Conservation (phyloP, 2,797 vertebrate species). For the Neosilurus mollespiculum region DNA sequence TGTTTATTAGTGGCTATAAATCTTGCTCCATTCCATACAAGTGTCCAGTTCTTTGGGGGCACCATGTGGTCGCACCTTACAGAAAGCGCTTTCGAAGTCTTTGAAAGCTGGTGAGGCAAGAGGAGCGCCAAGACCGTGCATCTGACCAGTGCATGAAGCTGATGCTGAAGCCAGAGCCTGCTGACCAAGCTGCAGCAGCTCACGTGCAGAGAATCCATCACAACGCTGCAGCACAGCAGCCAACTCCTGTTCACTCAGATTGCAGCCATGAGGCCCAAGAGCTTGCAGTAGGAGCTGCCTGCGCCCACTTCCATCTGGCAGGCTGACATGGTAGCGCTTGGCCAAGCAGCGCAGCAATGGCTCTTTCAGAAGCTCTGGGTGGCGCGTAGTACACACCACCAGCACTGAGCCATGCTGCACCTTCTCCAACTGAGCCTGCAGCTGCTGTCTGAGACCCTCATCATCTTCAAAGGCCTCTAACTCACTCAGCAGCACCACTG, state of each 20-base stretch:
- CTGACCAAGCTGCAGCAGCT: conserved; percentile 89
- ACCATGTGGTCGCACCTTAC: conserved; percentile 85
- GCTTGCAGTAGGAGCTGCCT: conserved; percentile 86
- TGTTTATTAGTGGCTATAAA: conserved; percentile 86
- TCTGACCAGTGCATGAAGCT: conserved; percentile 66
- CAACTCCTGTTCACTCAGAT: conserved; percentile 87
- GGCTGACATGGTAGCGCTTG: conserved; percentile 85
- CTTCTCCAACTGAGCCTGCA: conserved; percentile 85
- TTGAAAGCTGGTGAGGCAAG: conserved; percentile 81
- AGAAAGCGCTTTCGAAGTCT: conserved; percentile 91
- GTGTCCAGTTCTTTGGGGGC: conserved; percentile 90
- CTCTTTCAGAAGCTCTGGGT: conserved; percentile 87
- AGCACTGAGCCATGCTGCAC: conserved; percentile 75
- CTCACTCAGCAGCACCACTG: conserved; percentile 87
- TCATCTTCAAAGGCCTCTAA: conserved; percentile 78
- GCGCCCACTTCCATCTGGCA: conserved; percentile 81
- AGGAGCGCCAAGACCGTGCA: conserved; percentile 72
- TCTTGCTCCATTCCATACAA: conserved; percentile 93
- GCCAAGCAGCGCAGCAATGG: conserved; percentile 84
- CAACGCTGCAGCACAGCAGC: conserved; percentile 84
- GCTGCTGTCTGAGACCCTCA: conserved; percentile 78
- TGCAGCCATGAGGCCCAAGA: conserved; percentile 82
- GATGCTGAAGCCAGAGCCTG: conserved; percentile 80
- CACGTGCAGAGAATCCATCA: conserved; percentile 86
- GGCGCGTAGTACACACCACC: conserved; percentile 84